Percentiles rank a stretch among this genome's conserved stretches.
Conservation (phyloP, 1,140 invertebrate species). For the Scaptomyza graminum region DNA sequence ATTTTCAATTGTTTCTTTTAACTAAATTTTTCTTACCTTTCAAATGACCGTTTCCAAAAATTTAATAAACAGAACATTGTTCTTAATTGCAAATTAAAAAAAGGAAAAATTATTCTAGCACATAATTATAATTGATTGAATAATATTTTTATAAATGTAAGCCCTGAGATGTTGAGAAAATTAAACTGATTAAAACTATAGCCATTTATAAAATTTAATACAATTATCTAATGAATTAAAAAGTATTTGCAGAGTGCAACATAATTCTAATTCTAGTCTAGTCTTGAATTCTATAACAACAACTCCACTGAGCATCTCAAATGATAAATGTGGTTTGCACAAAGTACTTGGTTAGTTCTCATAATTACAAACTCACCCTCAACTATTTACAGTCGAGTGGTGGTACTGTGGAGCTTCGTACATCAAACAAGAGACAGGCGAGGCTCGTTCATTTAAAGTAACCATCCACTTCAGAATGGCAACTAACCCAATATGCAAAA, state of each 20-base stretch:
- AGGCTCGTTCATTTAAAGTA: constrained; percentile 8
- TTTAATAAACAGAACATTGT: not conserved
- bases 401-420: not conserved
- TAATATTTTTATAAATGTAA: not conserved
- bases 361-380: constrained; percentile 16
- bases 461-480: not conserved
- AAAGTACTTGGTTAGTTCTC: constrained; percentile 6
- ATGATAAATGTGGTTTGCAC: not conserved
- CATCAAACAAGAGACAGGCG: not conserved
- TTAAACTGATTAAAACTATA: too few relatives aligned
- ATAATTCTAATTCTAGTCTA: not conserved
- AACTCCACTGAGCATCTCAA: not conserved
- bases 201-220: too few relatives aligned
- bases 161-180: too few relatives aligned
- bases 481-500: constrained; percentile 25
- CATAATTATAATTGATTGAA: not conserved
- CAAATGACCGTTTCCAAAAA: not conserved
- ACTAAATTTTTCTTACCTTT: constrained; percentile 4
- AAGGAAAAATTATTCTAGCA: not conserved
- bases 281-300: not conserved
- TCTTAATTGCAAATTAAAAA: constrained; percentile 30
- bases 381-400: constrained; percentile 13
- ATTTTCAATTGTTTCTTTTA: constrained; percentile 35
- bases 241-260: not conserved
- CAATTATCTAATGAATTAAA: too few relatives aligned